These are phyloP conservation scores for Sphaeramia orbicularis DNA, from an alignment of 2,797 vertebrate genomes.

Conservation along the genomic window DNA sequence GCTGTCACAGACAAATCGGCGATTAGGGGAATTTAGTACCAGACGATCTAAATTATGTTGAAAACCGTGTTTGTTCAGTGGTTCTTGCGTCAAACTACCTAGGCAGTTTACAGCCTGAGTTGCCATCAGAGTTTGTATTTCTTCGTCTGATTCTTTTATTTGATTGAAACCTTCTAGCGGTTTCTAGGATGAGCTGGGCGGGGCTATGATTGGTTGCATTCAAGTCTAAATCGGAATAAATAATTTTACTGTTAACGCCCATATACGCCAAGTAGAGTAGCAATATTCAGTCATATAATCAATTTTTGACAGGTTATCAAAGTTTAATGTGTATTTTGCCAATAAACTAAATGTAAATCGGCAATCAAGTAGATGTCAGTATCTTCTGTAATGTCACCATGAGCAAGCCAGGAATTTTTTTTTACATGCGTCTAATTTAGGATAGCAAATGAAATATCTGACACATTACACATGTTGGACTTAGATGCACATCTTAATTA, in stretches of 20 bases:
- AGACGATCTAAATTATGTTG: fast-evolving
- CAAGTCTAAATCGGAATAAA: background rate
- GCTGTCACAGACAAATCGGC: constrained; percentile 40
- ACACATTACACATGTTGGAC: too few species aligned
- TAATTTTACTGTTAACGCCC: fast-evolving
- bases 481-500: too few species aligned
- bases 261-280: too few species aligned
- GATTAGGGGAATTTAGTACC: fast-evolving
- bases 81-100: fast-evolving
- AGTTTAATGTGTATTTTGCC: too few species aligned
- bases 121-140: fast-evolving
- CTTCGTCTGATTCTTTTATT: background rate
- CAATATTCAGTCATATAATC: too few species aligned
- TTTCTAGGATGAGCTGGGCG: constrained; percentile 68
- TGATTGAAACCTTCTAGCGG: constrained; percentile 77
- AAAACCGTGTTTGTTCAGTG: fast-evolving
- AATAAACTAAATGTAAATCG: too few species aligned
- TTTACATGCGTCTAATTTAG: too few species aligned
- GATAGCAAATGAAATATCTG: too few species aligned
- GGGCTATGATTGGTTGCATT: constrained; percentile 37
- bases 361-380: too few species aligned
- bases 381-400: too few species aligned
- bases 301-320: too few species aligned
- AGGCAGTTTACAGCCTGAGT: fast-evolving
- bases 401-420: too few species aligned